Evolutionary conservation across 2,888 invertebrate genomes (phyloP), one percentile per base, ranked within the genome.

Genomic region (Stenodema calcarata): DNA sequence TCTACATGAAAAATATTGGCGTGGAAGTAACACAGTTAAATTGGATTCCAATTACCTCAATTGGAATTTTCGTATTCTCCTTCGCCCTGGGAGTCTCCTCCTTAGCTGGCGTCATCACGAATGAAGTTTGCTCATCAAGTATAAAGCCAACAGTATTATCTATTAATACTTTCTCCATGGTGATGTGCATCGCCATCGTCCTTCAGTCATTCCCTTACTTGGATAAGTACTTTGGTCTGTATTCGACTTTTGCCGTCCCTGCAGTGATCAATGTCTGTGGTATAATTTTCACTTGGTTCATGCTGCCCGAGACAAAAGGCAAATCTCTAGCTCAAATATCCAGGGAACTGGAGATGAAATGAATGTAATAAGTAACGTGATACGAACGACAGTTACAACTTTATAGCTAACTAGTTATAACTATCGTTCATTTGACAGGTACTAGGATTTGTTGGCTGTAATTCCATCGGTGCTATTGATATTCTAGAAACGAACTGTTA

Each of bases 261-360:
- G 18, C 75, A 4, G 35, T 75, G 4, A 14, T 47, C 47, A 84
- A 84, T 75, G n/a, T 73, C 30, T 6, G 73, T 28, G 84, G 84
- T 11, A 28, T 84, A 16, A 0, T 84, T 42, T 73, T 47, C 47
- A 75, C 84, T 18, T 73, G 73, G 75, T 73, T 42, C 42, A 14
- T 70, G n/a, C 28, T 84, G 23, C 84, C 84, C 14, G 84, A 84
- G 44, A 84, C 84, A 3, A 84, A 84, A 73, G 84, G 73, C n/a
- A 84, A 84, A 44, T 23, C 84, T 1, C 11, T 84, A 28, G 18
- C 44, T 0, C 44, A 84, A 27, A 84, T 84, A 27, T 3, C 12
- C 16, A 28, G 0, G 9, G 73, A 84, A 42, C 16, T 84, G 75
- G n/a, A 42, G 12, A 47, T 23, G 23, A 35, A 76, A 35, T 16